Base-by-base conservation (phyloP, 2,797 vertebrate genomes). In the Fundulus diaphanus region DNA sequence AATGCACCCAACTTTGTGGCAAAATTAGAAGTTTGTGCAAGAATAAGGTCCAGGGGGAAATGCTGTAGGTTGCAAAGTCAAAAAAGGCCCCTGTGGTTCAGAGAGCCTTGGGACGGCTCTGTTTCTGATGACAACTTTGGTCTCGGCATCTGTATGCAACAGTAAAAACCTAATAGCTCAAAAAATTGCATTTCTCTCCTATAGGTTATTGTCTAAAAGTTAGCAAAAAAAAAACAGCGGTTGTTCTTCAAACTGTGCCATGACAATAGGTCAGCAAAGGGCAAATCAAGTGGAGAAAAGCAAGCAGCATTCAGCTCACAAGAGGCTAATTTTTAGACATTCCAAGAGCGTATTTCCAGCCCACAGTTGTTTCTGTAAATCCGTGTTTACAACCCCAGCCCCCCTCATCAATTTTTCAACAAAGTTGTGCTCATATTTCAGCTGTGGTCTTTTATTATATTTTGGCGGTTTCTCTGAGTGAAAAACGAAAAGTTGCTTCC, bases 331-430 rank as follows among this genome's bases (percentile, higher is more conserved):
- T 82, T 90, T 89, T 78, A 82, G 61, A 87, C 78, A 85, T 85
- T 84, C 70, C 33, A 72, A 61, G 72, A 82, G 88, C 69, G 74
- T 87, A 85, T 82, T 80, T n/a, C 77, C 77, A 82, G 73, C 68
- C 70, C 40, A 63, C 81, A 82, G 54, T 79, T 85, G 76, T 74
- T 83, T 87, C 79, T 84, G 73, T 83, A 81, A 86, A 88, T 80
- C 83, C 76, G 42, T 90, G 85, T 93, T 90, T 87, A 90, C 89
- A 74, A 76, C 85, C 85, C 88, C 82, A 72, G 61, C 82, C 22
- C 44, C 48, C 79, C 82, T 85, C 83, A 92, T 94, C 78, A 90
- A 95, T 93, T 88, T 92, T 93, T 92, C 88, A 94, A 83, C 83
- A 84, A 92, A 68, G 81, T 81, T 75, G 73, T 80, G 82, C 73